Conservation (phyloP, 1,140 invertebrate genomes). For the Probaryconus sp. region DNA sequence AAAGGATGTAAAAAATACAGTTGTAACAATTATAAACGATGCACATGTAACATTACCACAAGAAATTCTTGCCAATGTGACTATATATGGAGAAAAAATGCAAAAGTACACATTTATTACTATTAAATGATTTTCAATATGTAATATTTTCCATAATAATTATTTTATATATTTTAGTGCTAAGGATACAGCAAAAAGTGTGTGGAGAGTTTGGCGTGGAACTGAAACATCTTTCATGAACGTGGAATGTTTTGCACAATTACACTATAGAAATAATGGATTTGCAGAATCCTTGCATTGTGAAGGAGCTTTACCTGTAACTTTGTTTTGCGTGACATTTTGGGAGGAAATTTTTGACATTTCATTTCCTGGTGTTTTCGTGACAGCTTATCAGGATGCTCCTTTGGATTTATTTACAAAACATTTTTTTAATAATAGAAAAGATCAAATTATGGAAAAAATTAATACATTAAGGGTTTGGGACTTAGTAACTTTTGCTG, state of each 20-base stretch:
- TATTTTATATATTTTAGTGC: too few species aligned
- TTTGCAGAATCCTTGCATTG: slow-evolving; percentile 81
- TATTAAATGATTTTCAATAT: too few species aligned
- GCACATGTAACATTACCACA: neutral
- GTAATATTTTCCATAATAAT: too few species aligned
- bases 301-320: slow-evolving; percentile 83
- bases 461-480: slow-evolving; percentile 74
- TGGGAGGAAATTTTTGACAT: slow-evolving; percentile 87
- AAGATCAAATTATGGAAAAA: slow-evolving; percentile 79
- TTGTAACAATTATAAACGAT: slow-evolving; percentile 10
- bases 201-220: too few species aligned
- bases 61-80: slow-evolving; percentile 19
- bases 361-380: slow-evolving; percentile 82
- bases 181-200: too few species aligned
- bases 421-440: slow-evolving; percentile 82
- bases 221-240: slow-evolving; percentile 50
- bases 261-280: slow-evolving; percentile 62
- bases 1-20: slow-evolving; percentile 22
- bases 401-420: slow-evolving; percentile 84
- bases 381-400: slow-evolving; percentile 81
- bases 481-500: slow-evolving; percentile 71
- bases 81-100: slow-evolving; percentile 48
- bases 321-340: slow-evolving; percentile 84
- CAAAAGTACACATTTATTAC: slow-evolving; percentile 48
- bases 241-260: slow-evolving; percentile 68